Conservation (phyloP, 2,113 vertebrate genomes). For the Cebus imitator region DNA sequence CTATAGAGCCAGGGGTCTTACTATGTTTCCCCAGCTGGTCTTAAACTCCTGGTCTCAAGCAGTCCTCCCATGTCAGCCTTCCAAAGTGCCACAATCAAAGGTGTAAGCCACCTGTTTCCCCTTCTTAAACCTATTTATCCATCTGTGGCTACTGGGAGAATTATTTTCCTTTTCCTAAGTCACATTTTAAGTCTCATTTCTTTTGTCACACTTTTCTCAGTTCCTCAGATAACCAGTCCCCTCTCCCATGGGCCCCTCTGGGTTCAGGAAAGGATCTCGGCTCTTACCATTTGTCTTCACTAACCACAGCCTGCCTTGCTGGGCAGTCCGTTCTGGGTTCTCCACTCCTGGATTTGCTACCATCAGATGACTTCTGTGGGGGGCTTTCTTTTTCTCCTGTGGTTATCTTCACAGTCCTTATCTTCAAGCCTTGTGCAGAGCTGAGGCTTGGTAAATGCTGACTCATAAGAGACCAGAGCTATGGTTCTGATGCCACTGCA, state of each 20-base stretch:
- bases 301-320: neutral
- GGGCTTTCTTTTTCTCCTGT: rapidly evolving
- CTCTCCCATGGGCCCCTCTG: neutral
- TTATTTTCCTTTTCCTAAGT: neutral
- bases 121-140: neutral
- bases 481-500: rapidly evolving
- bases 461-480: neutral
- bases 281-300: neutral
- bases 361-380: rapidly evolving
- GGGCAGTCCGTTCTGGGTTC: neutral
- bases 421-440: neutral
- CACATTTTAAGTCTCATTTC: neutral
- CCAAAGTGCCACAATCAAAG: neutral
- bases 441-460: rapidly evolving
- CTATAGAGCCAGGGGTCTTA: too few relatives aligned
- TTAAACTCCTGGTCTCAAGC: too few relatives aligned
- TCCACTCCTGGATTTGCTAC: neutral
- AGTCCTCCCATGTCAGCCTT: too few relatives aligned
- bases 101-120: neutral
- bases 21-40: too few relatives aligned
- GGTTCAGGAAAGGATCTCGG: neutral
- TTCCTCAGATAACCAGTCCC: neutral
- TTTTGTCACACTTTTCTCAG: neutral
- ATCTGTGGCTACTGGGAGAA: neutral
- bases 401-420: neutral